These are phyloP conservation scores for Telmatochromis sp. DNA, from an alignment of 2,113 vertebrate genomes.

Conservation along the genomic window DNA sequence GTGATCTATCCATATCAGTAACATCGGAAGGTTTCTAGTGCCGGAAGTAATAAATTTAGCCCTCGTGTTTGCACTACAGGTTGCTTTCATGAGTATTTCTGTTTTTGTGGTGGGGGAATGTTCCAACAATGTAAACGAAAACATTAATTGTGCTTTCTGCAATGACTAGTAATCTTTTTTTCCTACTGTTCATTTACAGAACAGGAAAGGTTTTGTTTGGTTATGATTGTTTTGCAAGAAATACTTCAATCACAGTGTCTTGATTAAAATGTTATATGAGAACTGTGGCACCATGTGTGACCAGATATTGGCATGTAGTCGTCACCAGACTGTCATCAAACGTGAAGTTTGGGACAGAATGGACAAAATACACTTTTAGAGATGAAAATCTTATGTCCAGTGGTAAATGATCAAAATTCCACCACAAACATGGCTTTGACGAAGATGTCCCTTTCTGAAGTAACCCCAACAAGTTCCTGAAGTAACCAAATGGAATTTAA, in stretches of 20 bases:
- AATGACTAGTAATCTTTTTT: fast-evolving
- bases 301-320: fast-evolving
- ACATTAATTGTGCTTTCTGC: fast-evolving
- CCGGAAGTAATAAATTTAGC: neutral
- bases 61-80: neutral
- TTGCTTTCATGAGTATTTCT: neutral
- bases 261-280: neutral
- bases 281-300: neutral
- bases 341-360: neutral
- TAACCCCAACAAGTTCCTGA: too few relatives aligned
- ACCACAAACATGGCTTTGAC: too few relatives aligned
- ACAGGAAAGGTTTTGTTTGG: neutral
- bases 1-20: too few relatives aligned
- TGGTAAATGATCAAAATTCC: neutral
- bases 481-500: too few relatives aligned
- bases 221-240: neutral
- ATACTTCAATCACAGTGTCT: neutral
- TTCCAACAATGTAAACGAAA: fast-evolving
- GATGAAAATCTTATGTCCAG: neutral
- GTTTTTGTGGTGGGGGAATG: neutral
- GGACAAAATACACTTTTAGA: neutral
- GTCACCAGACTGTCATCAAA: neutral
- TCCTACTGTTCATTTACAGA: neutral
- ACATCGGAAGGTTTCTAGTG: too few relatives aligned
- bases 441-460: too few relatives aligned